These are phyloP conservation scores for Rhizomys pruinosus DNA, from an alignment of 2,113 vertebrate species.

Conservation along the genomic window DNA sequence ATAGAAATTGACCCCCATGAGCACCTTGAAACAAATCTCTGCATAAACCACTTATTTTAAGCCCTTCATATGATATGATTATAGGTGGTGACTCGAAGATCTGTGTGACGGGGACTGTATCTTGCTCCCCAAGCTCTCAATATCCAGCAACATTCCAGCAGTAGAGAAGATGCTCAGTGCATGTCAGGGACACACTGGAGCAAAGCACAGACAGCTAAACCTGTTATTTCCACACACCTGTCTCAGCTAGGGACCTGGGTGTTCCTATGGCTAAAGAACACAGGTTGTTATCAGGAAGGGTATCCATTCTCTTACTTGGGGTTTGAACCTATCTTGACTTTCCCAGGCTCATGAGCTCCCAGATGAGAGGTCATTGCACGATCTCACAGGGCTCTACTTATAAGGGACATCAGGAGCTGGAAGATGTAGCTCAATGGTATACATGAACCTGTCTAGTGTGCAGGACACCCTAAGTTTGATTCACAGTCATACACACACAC, in stretches of 20 bases:
- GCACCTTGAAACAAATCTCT: constrained; percentile 8
- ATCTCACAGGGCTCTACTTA: background rate
- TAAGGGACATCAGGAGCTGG: background rate
- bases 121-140: background rate
- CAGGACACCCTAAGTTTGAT: background rate
- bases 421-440: background rate
- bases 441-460: background rate
- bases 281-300: background rate
- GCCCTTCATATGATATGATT: background rate
- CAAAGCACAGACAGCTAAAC: background rate
- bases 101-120: background rate
- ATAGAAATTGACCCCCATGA: background rate
- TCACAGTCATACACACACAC: background rate
- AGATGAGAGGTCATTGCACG: background rate
- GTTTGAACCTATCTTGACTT: background rate
- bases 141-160: background rate
- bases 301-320: background rate
- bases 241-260: background rate
- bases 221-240: background rate
- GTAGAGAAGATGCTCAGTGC: background rate
- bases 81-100: background rate
- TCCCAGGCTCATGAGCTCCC: background rate
- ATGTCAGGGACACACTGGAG: background rate
- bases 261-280: background rate
- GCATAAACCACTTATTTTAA: background rate